phyloP scores from a whole-genome alignment of 2,113 vertebrate genomes.

The Zonotrichia leucophrys region DNA sequence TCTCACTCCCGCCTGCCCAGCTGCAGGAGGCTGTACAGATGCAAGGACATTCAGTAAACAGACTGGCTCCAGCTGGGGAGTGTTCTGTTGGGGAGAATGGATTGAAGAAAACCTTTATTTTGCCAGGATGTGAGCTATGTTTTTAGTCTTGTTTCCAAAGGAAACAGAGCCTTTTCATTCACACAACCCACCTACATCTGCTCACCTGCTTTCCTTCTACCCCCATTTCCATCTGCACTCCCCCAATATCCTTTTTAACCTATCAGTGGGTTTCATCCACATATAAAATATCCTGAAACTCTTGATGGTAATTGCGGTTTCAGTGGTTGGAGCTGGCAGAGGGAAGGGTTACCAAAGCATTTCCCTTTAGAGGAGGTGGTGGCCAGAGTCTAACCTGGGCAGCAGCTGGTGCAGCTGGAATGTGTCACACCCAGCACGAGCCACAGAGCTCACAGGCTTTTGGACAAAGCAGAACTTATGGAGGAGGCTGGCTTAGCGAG shows the following conservation, averaged over 20 bases:
- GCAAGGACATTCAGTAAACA: background rate
- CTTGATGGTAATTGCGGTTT: background rate
- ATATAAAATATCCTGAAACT: background rate
- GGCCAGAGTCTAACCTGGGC: background rate
- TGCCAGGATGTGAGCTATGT: background rate
- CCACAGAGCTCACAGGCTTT: background rate
- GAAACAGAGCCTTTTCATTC: background rate
- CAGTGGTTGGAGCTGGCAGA: background rate
- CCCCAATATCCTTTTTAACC: background rate
- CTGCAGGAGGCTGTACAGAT: background rate
- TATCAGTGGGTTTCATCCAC: background rate
- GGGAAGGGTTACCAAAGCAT: background rate
- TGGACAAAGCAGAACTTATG: background rate
- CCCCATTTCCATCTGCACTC: accelerated
- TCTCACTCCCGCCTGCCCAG: background rate
- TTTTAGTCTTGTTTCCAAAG: background rate
- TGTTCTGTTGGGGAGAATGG: background rate
- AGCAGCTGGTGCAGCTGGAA: background rate
- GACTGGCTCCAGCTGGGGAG: background rate
- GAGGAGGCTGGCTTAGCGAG: background rate
- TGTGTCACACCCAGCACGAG: accelerated
- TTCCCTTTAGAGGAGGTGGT: background rate
- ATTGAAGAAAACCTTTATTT: background rate
- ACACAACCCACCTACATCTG: background rate
- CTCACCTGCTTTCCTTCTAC: accelerated